Evolutionary conservation across 30 jellyfish, hydroid and myxozoan genomes (phyloP).

Genomic region (Chrysaora quinquecirrha): DNA sequence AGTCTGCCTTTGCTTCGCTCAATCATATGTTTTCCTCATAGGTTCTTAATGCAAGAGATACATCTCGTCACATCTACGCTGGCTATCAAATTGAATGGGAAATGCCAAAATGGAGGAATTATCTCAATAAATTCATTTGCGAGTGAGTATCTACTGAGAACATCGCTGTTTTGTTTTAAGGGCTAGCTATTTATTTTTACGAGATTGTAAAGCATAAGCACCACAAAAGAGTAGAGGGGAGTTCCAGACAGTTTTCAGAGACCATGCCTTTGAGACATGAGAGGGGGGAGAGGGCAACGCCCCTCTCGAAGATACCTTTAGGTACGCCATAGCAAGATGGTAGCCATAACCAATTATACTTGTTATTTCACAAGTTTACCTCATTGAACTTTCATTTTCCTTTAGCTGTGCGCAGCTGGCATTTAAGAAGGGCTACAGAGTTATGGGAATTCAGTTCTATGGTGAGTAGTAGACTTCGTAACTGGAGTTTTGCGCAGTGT

Average conservation of each 20-base stretch:
- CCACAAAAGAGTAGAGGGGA: too few relatives aligned
- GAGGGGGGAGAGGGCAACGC: too few relatives aligned
- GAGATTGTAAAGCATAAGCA: too few relatives aligned
- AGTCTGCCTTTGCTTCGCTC: too few relatives aligned
- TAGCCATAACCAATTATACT: too few relatives aligned
- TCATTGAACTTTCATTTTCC: neutral
- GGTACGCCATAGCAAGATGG: too few relatives aligned
- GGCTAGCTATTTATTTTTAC: neutral
- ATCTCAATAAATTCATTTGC: constrained; percentile 73
- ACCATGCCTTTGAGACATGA: too few relatives aligned
- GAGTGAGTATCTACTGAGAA: constrained; percentile 48
- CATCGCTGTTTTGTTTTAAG: neutral
- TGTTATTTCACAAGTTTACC: neutral
- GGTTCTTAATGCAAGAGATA: constrained; percentile 78
- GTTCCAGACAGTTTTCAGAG: too few relatives aligned
- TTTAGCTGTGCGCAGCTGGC: constrained; percentile 84
- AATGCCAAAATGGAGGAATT: constrained; percentile 40
- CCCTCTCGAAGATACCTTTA: too few relatives aligned
- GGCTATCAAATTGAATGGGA: constrained; percentile 69
- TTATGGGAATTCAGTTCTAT: constrained; percentile 85
- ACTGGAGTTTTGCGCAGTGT: too few relatives aligned
- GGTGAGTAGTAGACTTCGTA: too few relatives aligned
- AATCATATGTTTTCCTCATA: too few relatives aligned
- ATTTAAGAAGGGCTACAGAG: constrained; percentile 69
- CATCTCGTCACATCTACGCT: constrained; percentile 46